Evolutionary conservation across 2,797 vertebrate species (phyloP), one percentile per base, ranked within the genome.

Genomic region (Falco concolor): DNA sequence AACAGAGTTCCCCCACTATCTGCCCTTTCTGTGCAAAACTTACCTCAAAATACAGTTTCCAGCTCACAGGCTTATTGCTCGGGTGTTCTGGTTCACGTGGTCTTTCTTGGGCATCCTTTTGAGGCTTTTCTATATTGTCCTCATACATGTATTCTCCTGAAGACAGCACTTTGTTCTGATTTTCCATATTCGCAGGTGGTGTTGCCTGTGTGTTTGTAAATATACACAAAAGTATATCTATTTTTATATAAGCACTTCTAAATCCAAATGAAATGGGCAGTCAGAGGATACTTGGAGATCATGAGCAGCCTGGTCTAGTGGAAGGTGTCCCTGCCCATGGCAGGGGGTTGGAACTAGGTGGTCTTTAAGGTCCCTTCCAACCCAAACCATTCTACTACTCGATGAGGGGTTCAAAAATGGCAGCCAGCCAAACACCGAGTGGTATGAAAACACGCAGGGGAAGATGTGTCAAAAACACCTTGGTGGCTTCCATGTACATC

Each of bases 381-480:
- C 10, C 6, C 10, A 73, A 61, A 73, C 65, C 28, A 63, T 63
- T 79, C 28, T 40, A 21, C 23, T 7, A 18, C 6, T 79, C 28
- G 36, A 21, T 25, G 8, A 18, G 7, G 9, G 5, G 9, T 54
- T 61, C 20, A 64, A 79, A 65, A 13, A 14, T 13, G 10, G 7
- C 34, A 76, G 20, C 11, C 23, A 68, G 32, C 3, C 56, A 54
- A 4, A 15, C 40, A 42, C 36, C 10, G 8, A 12, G 10, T 28
- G 80, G 15, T 28, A 38, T 0, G 2, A 49, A 74, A 61, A 65
- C 34, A 65, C 1, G 0, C 21, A 6, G 15, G 24, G 7, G 13
- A 78, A 73, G 36, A 52, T 8, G 7, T 25, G 12, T n/a, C 12
- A 45, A 52, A 84, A 76, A 6, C 44, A 44, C 44, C 44, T 18